Evolutionary conservation across 2,888 invertebrate species (phyloP), one percentile per base, ranked within the genome.

Genomic region (Caenorhabditis auriculariae): DNA sequence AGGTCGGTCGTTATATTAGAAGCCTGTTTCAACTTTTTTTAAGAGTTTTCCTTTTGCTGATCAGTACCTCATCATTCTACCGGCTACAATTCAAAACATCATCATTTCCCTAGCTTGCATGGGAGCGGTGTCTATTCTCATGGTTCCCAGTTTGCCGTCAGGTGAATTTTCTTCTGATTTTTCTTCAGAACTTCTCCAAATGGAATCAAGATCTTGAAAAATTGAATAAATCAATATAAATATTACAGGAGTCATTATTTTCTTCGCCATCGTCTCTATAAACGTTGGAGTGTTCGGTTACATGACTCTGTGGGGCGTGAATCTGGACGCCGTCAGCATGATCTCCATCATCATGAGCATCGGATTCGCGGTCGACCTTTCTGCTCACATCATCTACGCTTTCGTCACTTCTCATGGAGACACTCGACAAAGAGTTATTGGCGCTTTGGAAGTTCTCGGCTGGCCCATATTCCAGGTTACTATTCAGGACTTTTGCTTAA

Each of bases 331-430:
- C 5, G 64, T 72, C 0, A 93, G 93, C 1, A 93, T 94, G 93
- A 93, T 93, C 63, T 93, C 93, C 82, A 86, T 94, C 51, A 93
- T 94, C 70, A 93, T 94, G 93, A 93, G 93, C 83, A 93, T 93
- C 61, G 93, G 93, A 50, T 93, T 93, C 84, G 92, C 92, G 5
- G 92, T 93, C 0, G 93, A 93, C 51, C 55, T 79, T 24, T 93
- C 93, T 0, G 93, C 93, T 1, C 93, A 93, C 82, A 93, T 93
- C 67, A 91, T 92, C 77, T 93, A 93, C 81, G 91, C 92, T 0
- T 93, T 93, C 83, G 91, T 93, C 89, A 90, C 91, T 3, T 91
- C 91, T 0, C 89, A 89, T 79, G 89, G 89, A 15, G 68, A 86
- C 24, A 88, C 91, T 0, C 87, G 89, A 49, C 89, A 90, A 27